A percentile compares a stretch with the other conserved stretches of the same genome.
Evolutionary conservation across 2,113 vertebrate species (phyloP).

Genomic region (Glareola pratincola): DNA sequence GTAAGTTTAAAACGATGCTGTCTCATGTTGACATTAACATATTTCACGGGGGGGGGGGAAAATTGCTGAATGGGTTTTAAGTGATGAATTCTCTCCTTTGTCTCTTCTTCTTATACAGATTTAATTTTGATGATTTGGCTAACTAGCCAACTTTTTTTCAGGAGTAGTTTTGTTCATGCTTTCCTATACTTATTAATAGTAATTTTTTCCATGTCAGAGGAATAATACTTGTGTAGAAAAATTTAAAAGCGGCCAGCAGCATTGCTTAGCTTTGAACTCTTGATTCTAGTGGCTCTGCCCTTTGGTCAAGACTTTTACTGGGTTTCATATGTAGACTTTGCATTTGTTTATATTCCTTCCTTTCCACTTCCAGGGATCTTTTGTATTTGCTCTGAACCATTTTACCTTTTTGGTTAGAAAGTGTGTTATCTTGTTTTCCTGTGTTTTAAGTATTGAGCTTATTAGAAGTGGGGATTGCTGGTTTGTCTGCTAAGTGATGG

Average conservation of each 20-base stretch:
- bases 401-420: background rate
- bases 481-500: background rate
- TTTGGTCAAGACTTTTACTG: background rate
- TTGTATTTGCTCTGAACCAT: background rate
- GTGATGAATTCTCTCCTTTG: background rate
- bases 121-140: background rate
- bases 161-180: background rate
- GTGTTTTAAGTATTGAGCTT: background rate
- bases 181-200: background rate
- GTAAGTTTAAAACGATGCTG: rapidly evolving
- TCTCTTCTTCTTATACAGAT: background rate
- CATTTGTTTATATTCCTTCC: background rate
- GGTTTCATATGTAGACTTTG: background rate
- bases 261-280: background rate
- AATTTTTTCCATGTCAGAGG: background rate
- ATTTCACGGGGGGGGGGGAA: rapidly evolving
- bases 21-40: background rate
- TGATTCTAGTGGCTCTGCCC: background rate
- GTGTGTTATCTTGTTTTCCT: background rate
- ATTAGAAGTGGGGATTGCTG: background rate
- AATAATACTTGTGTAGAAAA: background rate
- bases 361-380: background rate
- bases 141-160: background rate
- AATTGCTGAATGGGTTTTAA: background rate
- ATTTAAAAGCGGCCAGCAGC: background rate